Evolutionary conservation across 1,140 invertebrate species (phyloP).

Genomic region (Musca vetustissima): DNA sequence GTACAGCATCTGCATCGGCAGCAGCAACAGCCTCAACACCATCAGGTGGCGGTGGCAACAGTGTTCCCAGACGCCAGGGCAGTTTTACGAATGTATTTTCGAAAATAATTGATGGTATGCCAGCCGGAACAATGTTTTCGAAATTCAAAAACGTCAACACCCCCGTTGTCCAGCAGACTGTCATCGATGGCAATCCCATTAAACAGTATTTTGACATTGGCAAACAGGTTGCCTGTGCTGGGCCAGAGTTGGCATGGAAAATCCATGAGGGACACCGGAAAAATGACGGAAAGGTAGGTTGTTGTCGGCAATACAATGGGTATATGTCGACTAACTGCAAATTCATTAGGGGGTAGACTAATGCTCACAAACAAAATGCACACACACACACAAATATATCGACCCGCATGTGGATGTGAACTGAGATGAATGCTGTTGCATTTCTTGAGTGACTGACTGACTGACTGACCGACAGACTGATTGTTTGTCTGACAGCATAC

Average conservation of each 20-base stretch:
- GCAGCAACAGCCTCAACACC: neutral
- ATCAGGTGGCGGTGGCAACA: constrained; percentile 5
- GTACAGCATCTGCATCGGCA: neutral
- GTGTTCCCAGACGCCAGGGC: constrained; percentile 46
- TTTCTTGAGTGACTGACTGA: no score
- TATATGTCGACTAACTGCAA: no score
- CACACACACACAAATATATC: no score
- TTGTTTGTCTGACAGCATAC: no score
- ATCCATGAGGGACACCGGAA: constrained; percentile 88
- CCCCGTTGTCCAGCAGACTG: constrained; percentile 58
- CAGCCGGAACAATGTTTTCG: constrained; percentile 68
- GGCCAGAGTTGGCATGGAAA: constrained; percentile 90
- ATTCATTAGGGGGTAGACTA: no score
- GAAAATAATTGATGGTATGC: constrained; percentile 56
- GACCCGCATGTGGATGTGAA: no score
- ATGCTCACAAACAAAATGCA: no score
- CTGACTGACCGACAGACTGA: no score
- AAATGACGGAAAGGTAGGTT: constrained; percentile 83
- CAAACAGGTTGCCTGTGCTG: constrained; percentile 83
- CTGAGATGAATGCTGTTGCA: no score
- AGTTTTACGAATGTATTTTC: constrained; percentile 55
- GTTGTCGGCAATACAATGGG: neutral
- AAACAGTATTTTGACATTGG: constrained; percentile 85
- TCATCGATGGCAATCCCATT: constrained; percentile 82
- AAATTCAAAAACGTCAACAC: constrained; percentile 70